Percentiles rank a stretch among this genome's conserved stretches.
Evolutionary conservation across 2,797 vertebrate species (phyloP).

Genomic region (Alca torda): DNA sequence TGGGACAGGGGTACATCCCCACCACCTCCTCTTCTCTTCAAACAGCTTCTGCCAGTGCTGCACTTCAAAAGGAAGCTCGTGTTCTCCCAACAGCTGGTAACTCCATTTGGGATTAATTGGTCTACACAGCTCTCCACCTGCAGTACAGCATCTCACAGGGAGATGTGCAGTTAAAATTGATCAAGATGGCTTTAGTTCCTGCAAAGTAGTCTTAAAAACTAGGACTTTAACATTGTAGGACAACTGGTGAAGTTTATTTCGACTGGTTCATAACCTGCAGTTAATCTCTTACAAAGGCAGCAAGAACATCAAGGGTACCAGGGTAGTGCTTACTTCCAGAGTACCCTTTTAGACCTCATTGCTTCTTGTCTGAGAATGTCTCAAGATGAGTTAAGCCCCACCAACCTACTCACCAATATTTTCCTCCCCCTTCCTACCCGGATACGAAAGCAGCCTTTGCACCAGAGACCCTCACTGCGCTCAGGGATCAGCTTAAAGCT

Average conservation of each 20-base stretch:
- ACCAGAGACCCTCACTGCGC: background rate
- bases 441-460: background rate
- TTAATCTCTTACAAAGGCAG: background rate
- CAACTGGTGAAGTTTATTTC: background rate
- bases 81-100: background rate
- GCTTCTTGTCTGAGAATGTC: background rate
- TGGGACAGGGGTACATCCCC: background rate
- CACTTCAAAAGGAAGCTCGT: background rate
- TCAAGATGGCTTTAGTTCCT: background rate
- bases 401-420: background rate
- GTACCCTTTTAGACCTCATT: background rate
- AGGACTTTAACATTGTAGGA: background rate
- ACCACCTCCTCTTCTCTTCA: background rate
- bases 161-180: background rate
- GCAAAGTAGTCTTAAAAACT: background rate
- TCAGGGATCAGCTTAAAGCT: background rate
- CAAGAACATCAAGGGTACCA: background rate
- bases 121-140: background rate
- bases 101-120: background rate
- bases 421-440: background rate
- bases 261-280: background rate
- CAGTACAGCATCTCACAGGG: background rate
- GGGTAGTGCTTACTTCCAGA: background rate
- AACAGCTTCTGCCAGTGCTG: background rate
- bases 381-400: background rate